Conservation (phyloP, 2,888 invertebrate genomes). For the Melinaea menophilus region DNA sequence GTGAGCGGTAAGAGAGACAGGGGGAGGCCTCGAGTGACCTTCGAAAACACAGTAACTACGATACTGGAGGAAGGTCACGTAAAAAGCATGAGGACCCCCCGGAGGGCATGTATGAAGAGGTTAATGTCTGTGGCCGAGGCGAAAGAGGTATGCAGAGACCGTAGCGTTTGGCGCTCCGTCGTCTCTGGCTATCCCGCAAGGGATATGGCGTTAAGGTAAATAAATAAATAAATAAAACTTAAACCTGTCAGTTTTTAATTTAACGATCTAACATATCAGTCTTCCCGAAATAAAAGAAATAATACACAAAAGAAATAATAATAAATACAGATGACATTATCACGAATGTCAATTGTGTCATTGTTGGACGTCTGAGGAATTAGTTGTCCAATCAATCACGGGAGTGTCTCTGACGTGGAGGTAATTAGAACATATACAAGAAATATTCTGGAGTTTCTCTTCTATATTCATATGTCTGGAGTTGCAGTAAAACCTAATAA, state of each 20-base stretch:
- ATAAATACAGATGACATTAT: slow-evolving; percentile 21
- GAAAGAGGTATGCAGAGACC: too few relatives aligned
- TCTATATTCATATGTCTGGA: slow-evolving; percentile 1
- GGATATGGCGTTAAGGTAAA: too few relatives aligned
- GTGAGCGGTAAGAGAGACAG: too few relatives aligned
- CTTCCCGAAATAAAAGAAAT: background rate
- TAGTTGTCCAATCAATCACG: slow-evolving; percentile 74
- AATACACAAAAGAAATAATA: slow-evolving; percentile 1
- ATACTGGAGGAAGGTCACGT: too few relatives aligned
- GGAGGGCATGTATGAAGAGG: too few relatives aligned
- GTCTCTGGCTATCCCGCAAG: too few relatives aligned
- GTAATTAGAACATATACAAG: slow-evolving; percentile 62
- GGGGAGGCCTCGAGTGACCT: too few relatives aligned
- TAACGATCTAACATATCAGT: background rate
- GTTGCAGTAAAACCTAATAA: background rate
- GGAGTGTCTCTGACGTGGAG: slow-evolving; percentile 66
- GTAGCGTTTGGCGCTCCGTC: too few relatives aligned
- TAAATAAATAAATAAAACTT: too few relatives aligned
- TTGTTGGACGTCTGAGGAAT: slow-evolving; percentile 67
- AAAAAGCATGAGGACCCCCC: too few relatives aligned
- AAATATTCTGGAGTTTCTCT: slow-evolving; percentile 22
- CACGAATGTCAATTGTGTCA: slow-evolving; percentile 52
- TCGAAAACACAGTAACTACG: too few relatives aligned
- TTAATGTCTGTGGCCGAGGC: too few relatives aligned
- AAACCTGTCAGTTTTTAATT: background rate